Evolutionary conservation across 2,888 invertebrate genomes (phyloP).

Genomic region (Ophioninae sp.): DNA sequence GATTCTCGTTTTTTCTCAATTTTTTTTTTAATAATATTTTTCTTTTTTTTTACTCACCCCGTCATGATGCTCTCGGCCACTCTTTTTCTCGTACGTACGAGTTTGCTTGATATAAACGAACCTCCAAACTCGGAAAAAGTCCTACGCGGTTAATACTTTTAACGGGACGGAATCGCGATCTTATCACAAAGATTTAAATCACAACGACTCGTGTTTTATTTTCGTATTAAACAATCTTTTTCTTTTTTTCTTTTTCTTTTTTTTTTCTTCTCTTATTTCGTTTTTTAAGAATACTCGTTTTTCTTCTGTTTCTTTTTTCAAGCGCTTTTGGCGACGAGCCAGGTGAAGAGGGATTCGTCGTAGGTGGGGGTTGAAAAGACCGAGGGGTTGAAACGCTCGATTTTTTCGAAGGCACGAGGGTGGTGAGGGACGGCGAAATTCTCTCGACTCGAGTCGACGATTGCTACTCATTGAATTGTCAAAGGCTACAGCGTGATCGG

Average conservation of each 20-base stretch:
- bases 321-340: constrained; percentile 18
- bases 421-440: constrained; percentile 49
- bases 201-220: constrained; percentile 11
- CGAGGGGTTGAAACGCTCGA: constrained; percentile 30
- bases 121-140: neutral
- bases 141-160: neutral
- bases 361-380: neutral
- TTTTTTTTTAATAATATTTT: neutral
- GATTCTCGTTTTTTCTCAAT: neutral
- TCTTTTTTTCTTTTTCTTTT: neutral
- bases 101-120: neutral
- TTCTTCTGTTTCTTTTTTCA: neutral
- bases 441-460: constrained; percentile 36
- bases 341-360: neutral
- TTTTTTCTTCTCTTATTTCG: neutral
- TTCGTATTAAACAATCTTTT: neutral
- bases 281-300: neutral
- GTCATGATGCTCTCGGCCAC: constrained; percentile 60
- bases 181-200: constrained; percentile 53
- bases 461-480: constrained; percentile 25
- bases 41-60: constrained; percentile 57
- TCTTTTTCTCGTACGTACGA: neutral
- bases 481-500: constrained; percentile 65
- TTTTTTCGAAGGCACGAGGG: constrained; percentile 58
- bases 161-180: constrained; percentile 58